Evolutionary conservation across 2,888 invertebrate species (phyloP).

Genomic region (Yponomeuta plumbellus): DNA sequence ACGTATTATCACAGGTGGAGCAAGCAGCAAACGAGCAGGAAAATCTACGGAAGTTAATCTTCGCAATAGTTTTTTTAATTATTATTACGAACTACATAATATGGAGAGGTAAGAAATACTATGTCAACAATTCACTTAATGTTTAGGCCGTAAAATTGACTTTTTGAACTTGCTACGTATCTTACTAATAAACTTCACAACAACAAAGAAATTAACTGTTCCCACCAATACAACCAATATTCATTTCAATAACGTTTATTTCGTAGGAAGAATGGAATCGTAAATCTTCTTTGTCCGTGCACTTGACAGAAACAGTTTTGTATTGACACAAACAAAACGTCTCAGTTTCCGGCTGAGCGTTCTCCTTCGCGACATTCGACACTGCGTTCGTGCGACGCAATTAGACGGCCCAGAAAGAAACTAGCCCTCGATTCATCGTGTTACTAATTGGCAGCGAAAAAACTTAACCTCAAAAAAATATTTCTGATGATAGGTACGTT

Average conservation of each 20-base stretch:
- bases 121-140: constrained; percentile 49
- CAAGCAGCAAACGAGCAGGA: constrained; percentile 71
- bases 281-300: constrained; percentile 72
- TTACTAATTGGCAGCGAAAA: constrained; percentile 37
- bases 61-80: background rate
- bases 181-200: constrained; percentile 46
- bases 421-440: constrained; percentile 48
- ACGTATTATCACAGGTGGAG: constrained; percentile 69
- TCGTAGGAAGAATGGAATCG: constrained; percentile 27
- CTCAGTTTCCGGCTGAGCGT: constrained; percentile 64
- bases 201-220: constrained; percentile 21
- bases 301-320: constrained; percentile 72
- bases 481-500: constrained; percentile 62
- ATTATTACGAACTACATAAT: background rate
- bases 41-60: constrained; percentile 45
- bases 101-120: constrained; percentile 10
- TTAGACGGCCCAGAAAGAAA: constrained; percentile 38
- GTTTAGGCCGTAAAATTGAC: constrained; percentile 63
- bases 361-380: constrained; percentile 73
- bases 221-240: background rate
- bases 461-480: constrained; percentile 73
- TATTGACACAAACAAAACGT: constrained; percentile 76
- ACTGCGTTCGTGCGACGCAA: constrained; percentile 43
- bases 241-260: background rate
- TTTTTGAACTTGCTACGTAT: constrained; percentile 55